Evolutionary conservation across 2,888 invertebrate genomes (phyloP), one percentile per base, ranked within the genome.

Genomic region (Agrochola lychnidis): DNA sequence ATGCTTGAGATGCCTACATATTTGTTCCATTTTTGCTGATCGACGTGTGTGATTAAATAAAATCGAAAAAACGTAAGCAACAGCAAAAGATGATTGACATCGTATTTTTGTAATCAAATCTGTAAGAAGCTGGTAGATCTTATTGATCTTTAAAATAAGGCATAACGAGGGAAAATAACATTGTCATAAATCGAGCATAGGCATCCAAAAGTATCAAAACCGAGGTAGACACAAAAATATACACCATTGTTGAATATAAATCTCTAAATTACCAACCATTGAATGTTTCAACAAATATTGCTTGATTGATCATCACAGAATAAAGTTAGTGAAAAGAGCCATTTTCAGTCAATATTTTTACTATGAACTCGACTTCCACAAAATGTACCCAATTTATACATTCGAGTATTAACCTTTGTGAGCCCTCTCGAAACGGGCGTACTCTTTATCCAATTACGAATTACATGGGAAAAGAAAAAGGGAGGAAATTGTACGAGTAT

Each of bases 391-490:
- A 82, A 82, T 83, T 85, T 73, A 70, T 77, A 81, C 77, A 56
- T 83, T 81, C 61, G 57, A 71, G 63, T 69, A 76, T 81, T 77
- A 81, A 73, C 85, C 77, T 81, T 70, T 70, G 63, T 66, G 64
- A 84, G 81, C 63, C 68, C 70, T 85, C 81, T 78, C 19, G 63
- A 62, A 85, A 59, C 64, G 73, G 82, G 53, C 73, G 82, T 72
- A 76, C 70, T 84, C 77, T 73, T 77, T 81, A 83, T 81, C 85
- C 83, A 83, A 83, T 83, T 85, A 85, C 83, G 73, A 77, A 77
- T 77, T 48, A 83, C 83, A 85, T 73, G 77, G 70, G 40, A 77
- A 77, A 78, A 73, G 81, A 84, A 83, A 81, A 77, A 70, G 64
- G 56, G 40, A 76, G 36, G 42, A 84, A 84, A 82, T 59, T 80